Percentiles rank a stretch among this genome's conserved stretches.
phyloP scores from a whole-genome alignment of 1,140 invertebrate species.

The Rhagoletis zephyria region DNA sequence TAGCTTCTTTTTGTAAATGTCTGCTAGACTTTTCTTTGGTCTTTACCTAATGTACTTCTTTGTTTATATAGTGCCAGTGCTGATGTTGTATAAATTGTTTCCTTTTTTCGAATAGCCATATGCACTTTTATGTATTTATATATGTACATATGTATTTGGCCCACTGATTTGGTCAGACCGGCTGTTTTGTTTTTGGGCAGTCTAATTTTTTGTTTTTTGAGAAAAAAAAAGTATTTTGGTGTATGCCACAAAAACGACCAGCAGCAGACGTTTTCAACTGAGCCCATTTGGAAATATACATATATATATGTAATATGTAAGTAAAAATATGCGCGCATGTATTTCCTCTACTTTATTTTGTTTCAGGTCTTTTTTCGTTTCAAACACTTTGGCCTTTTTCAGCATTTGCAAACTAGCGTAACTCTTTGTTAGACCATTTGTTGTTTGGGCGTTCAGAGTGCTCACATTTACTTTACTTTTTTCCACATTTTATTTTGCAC shows the following conservation, averaged over 20 bases:
- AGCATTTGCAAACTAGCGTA: constrained; percentile 9
- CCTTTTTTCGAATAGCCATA: neutral
- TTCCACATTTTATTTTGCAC: constrained; percentile 1
- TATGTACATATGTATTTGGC: too few species aligned
- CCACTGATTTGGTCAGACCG: neutral
- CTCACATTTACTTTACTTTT: neutral
- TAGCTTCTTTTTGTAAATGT: constrained; percentile 17
- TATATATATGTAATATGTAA: neutral
- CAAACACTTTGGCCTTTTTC: constrained; percentile 35
- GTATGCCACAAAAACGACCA: constrained; percentile 19
- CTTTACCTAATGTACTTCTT: neutral
- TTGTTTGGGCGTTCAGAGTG: neutral
- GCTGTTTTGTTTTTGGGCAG: neutral
- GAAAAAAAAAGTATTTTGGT: neutral
- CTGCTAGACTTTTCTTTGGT: neutral
- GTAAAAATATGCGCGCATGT: neutral
- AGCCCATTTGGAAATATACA: neutral
- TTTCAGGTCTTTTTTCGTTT: neutral
- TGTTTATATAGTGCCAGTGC: neutral
- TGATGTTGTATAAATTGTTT: neutral
- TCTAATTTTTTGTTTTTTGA: neutral
- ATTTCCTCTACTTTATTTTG: neutral
- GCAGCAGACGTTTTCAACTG: neutral
- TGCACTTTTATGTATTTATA: too few species aligned
- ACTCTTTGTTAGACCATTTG: constrained; percentile 28